These are phyloP conservation scores for Anas flavirostris DNA, from an alignment of 2,797 vertebrate species.

Conservation along the genomic window DNA sequence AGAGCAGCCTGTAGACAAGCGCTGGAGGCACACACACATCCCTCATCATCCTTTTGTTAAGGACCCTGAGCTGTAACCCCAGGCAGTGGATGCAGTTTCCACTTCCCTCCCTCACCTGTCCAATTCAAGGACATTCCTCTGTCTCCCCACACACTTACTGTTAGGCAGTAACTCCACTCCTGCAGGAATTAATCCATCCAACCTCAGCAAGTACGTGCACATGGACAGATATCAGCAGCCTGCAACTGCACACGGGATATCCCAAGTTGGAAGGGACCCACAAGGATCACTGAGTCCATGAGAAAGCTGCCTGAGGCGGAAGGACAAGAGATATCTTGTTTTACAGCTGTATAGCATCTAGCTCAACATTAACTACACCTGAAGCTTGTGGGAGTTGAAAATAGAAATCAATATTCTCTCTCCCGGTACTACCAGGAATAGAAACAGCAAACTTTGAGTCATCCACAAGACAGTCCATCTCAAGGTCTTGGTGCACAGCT, in stretches of 20 bases:
- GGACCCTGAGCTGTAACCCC: background rate
- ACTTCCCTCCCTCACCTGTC: background rate
- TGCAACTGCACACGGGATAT: background rate
- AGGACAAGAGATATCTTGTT: background rate
- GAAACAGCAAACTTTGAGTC: background rate
- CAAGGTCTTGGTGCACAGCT: background rate
- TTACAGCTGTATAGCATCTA: background rate
- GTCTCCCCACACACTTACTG: background rate
- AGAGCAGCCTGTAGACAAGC: accelerated
- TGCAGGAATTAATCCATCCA: background rate
- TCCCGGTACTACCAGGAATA: background rate
- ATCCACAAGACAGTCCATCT: accelerated
- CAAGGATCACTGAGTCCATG: background rate
- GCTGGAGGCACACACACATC: background rate
- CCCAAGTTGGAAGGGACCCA: background rate
- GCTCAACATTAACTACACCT: background rate
- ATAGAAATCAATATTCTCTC: background rate
- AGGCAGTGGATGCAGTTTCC: accelerated
- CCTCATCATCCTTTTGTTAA: background rate
- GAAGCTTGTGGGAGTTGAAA: background rate
- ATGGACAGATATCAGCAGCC: background rate
- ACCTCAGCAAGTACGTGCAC: accelerated
- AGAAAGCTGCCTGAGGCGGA: background rate
- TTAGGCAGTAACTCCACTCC: background rate
- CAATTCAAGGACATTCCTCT: background rate